These are phyloP conservation scores for Anthonomus grandis DNA, from an alignment of 1,140 invertebrate genomes.

Conservation along the genomic window DNA sequence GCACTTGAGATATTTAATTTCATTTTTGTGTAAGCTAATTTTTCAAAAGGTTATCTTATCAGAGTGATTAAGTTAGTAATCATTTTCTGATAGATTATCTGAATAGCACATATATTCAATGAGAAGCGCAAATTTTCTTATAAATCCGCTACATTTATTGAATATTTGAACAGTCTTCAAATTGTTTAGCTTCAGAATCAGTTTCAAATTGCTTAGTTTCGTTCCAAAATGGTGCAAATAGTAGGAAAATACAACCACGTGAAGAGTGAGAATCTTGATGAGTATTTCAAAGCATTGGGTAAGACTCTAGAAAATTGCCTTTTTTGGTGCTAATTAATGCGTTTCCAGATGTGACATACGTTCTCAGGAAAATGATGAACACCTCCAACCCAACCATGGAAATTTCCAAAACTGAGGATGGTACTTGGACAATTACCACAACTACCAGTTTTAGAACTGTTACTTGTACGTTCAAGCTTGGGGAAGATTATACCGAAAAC, in stretches of 20 bases:
- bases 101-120: no score
- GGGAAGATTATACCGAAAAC: conserved; percentile 53
- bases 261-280: conserved; percentile 59
- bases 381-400: conserved; percentile 58
- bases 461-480: conserved; percentile 51
- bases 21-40: no score
- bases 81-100: no score
- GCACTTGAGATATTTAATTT: no score
- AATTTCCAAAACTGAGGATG: conserved; percentile 54
- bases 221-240: conserved; percentile 38
- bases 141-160: no score
- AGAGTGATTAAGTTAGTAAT: no score
- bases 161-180: no score
- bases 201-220: no score
- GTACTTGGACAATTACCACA: conserved; percentile 56
- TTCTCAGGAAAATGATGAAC: conserved; percentile 61
- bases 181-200: no score
- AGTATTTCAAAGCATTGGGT: conserved; percentile 55
- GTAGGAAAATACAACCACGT: conserved; percentile 60
- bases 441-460: conserved; percentile 52
- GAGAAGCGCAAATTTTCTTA: no score
- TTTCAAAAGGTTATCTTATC: no score
- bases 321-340: not conserved
- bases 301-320: not conserved
- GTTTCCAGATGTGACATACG: conserved; percentile 50